Evolutionary conservation across 2,888 invertebrate genomes (phyloP), one percentile per base, ranked within the genome.

Genomic region (Conistra vaccinii): DNA sequence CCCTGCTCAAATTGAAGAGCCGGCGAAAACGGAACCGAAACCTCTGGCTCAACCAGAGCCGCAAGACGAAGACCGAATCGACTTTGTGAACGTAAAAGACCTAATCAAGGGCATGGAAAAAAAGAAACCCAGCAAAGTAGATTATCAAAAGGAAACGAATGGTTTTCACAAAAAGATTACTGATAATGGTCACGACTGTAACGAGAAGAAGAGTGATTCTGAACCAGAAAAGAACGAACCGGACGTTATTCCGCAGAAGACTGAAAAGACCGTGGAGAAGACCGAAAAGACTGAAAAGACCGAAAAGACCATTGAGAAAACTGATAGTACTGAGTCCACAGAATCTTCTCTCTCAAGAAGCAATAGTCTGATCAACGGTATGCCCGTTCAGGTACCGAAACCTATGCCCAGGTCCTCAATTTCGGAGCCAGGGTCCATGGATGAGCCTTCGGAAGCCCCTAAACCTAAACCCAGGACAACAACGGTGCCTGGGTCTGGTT

Each of bases 331-430:
- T 1, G 95, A 95, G 51, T 95, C 95, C 0, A 87, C 89, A 0
- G 95, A 95, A 76, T 85, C 86, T 3, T 91, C 92, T 17, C 71
- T 95, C 7, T 95, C 95, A 2, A 91, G 96, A 35, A 96, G 96
- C 82, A 94, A 95, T 73, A 95, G 95, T 87, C 87, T 94, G 77
- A 92, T 95, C 10, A 97, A 96, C 61, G 96, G 96, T 0, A 89
- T 90, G 51, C 95, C 94, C 9, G 90, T 94, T 0, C 96, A 97
- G 65, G 91, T 98, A 2, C 98, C 98, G 0, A 98, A 98, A 91
- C 98, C 98, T 23, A 95, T 98, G 94, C 98, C 98, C 0, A 97
- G 98, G 87, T 97, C 98, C 0, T 98, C 98, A 23, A 97, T 98
- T 74, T 98, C 98, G 1, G 98, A 98, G 88, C 97, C 97, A 2